These are phyloP conservation scores for Agrotis exclamationis DNA, from an alignment of 2,888 invertebrate genomes.

Conservation along the genomic window DNA sequence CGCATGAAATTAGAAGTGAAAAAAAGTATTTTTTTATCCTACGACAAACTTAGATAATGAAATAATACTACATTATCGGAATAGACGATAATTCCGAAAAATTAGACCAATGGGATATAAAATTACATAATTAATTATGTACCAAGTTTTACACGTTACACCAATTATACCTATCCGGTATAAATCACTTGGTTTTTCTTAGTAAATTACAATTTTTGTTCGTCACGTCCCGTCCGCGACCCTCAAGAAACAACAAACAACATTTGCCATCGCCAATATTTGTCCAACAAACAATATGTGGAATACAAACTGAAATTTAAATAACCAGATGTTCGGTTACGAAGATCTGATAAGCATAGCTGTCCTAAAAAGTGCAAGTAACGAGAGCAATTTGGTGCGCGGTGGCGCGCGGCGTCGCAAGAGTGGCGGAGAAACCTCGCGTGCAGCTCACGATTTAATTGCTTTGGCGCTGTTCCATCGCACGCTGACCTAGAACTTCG, in stretches of 20 bases:
- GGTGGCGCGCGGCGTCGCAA: slow-evolving; percentile 67
- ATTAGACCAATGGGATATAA: neutral
- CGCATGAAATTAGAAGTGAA: too few relatives aligned
- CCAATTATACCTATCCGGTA: neutral
- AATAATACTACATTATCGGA: too few relatives aligned
- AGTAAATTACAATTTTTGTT: neutral
- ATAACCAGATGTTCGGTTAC: slow-evolving; percentile 49
- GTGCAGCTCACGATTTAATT: slow-evolving; percentile 85
- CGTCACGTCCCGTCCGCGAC: neutral
- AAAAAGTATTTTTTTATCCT: too few relatives aligned
- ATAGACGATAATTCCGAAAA: too few relatives aligned
- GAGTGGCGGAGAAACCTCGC: slow-evolving; percentile 71
- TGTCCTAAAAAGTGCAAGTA: slow-evolving; percentile 82
- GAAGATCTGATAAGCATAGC: slow-evolving; percentile 50
- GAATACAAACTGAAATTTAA: slow-evolving; percentile 35
- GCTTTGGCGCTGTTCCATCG: slow-evolving; percentile 87
- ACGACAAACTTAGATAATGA: too few relatives aligned
- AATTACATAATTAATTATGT: neutral
- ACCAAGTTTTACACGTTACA: neutral
- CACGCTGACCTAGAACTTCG: slow-evolving; percentile 60
- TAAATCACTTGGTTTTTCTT: neutral
- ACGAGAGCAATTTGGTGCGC: slow-evolving; percentile 77
- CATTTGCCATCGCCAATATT: slow-evolving; percentile 30
- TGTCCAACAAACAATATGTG: slow-evolving; percentile 1
- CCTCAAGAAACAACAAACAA: slow-evolving; percentile 8